Percentiles rank a stretch among this genome's conserved stretches.
Evolutionary conservation across 1,140 invertebrate genomes (phyloP).

Genomic region (Melipona quadrifasciata): DNA sequence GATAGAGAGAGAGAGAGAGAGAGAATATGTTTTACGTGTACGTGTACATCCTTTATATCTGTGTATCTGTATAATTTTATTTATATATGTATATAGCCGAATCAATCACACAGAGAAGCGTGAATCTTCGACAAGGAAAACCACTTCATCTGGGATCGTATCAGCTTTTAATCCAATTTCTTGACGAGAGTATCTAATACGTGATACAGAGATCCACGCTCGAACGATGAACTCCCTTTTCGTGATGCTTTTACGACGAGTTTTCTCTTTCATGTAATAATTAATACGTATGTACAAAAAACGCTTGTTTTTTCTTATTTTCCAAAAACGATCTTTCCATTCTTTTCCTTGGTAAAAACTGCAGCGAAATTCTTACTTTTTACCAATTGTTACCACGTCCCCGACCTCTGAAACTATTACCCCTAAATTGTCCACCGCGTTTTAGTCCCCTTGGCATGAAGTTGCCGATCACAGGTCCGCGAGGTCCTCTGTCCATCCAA

Average conservation of each 20-base stretch:
- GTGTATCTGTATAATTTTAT: slow-evolving; percentile 59
- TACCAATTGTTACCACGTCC: slow-evolving; percentile 72
- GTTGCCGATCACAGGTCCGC: slow-evolving; percentile 63
- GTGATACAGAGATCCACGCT: background rate
- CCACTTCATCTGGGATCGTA: background rate
- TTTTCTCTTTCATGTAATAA: background rate
- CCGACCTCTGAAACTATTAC: slow-evolving; percentile 70
- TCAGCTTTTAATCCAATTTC: background rate
- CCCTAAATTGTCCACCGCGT: slow-evolving; percentile 72
- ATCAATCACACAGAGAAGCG: slow-evolving; percentile 44
- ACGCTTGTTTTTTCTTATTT: background rate
- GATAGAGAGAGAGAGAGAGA: background rate
- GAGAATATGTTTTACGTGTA: slow-evolving; percentile 29
- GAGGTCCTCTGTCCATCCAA: slow-evolving; percentile 76
- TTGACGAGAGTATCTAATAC: too few relatives aligned
- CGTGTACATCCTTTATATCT: slow-evolving; percentile 55
- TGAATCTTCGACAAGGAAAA: slow-evolving; percentile 16
- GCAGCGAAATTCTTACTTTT: slow-evolving; percentile 4
- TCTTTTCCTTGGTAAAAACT: slow-evolving; percentile 32
- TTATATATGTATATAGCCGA: slow-evolving; percentile 67
- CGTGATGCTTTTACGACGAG: background rate
- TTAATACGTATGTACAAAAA: slow-evolving; percentile 49
- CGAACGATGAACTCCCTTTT: background rate
- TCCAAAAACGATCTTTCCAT: slow-evolving; percentile 26
- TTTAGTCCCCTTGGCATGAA: slow-evolving; percentile 73